Conservation (phyloP, 1,140 invertebrate genomes). For the Leguminivora glycinivorella region DNA sequence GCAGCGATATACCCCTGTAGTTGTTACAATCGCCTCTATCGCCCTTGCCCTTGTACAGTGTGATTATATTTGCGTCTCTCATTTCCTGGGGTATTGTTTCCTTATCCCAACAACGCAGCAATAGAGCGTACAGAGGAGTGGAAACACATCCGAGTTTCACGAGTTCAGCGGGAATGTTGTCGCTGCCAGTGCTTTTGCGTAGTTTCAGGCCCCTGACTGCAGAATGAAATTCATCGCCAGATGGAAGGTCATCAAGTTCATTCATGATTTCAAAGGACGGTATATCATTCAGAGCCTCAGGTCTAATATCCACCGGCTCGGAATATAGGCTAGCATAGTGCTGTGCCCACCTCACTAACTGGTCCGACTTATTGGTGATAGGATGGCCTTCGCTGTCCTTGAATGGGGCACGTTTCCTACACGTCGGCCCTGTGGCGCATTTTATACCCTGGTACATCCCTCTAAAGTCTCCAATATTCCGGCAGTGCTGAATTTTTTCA, state of each 20-base stretch:
- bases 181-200: slow-evolving; percentile 1
- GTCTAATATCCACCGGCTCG: background rate
- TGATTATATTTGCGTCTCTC: background rate
- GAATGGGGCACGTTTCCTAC: background rate
- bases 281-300: background rate
- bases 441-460: slow-evolving; percentile 9
- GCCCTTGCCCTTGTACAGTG: slow-evolving; percentile 12
- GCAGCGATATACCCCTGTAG: background rate
- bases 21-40: too few relatives aligned
- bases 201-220: background rate
- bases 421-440: background rate
- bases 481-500: background rate
- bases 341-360: background rate
- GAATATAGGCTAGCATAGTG: background rate
- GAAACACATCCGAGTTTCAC: background rate
- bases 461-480: slow-evolving; percentile 3
- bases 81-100: background rate
- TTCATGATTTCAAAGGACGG: background rate
- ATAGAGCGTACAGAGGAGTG: background rate
- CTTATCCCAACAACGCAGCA: slow-evolving; percentile 9
- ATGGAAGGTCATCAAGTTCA: background rate
- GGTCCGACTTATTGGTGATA: background rate
- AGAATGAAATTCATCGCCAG: background rate
- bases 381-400: background rate
- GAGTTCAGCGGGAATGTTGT: background rate